Evolutionary conservation across 2,888 invertebrate species (phyloP).

Genomic region (Epirrhoe alternata): DNA sequence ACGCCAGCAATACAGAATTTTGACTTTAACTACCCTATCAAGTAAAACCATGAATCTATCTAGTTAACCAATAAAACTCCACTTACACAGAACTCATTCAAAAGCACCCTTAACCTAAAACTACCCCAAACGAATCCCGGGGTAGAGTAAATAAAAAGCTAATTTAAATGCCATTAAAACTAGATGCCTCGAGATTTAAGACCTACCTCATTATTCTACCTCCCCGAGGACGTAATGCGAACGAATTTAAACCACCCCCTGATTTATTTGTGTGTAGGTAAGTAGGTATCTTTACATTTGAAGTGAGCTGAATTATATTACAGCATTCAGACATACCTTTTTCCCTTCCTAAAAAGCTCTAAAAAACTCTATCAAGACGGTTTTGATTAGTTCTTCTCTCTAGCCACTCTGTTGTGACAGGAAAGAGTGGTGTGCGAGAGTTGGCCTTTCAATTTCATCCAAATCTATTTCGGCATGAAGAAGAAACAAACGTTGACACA

Average conservation of each 20-base stretch:
- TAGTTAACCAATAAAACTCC: constrained; percentile 1
- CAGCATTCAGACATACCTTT: not conserved
- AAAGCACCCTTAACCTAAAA: constrained; percentile 49
- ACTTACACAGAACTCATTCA: constrained; percentile 12
- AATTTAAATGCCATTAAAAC: constrained; percentile 84
- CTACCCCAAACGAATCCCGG: constrained; percentile 42
- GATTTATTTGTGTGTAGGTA: constrained; percentile 45
- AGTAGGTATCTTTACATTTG: constrained; percentile 7
- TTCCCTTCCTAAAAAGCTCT: too few relatives aligned
- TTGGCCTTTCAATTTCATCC: too few relatives aligned
- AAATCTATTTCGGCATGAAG: too few relatives aligned
- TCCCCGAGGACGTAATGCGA: constrained; percentile 47
- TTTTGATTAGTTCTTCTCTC: too few relatives aligned
- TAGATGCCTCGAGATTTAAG: constrained; percentile 73
- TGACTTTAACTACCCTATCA: not conserved
- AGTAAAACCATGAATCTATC: not conserved
- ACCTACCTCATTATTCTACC: constrained; percentile 42
- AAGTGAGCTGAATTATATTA: not conserved
- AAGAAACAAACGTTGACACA: too few relatives aligned
- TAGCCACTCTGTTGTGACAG: too few relatives aligned
- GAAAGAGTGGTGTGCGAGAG: too few relatives aligned
- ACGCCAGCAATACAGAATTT: too few relatives aligned
- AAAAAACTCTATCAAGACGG: too few relatives aligned
- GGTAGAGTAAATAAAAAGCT: constrained; percentile 77
- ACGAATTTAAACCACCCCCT: constrained; percentile 50